A percentile compares a stretch with the other conserved stretches of the same genome.
phyloP scores from a whole-genome alignment of 2,797 vertebrate species.

The Clamator glandarius region DNA sequence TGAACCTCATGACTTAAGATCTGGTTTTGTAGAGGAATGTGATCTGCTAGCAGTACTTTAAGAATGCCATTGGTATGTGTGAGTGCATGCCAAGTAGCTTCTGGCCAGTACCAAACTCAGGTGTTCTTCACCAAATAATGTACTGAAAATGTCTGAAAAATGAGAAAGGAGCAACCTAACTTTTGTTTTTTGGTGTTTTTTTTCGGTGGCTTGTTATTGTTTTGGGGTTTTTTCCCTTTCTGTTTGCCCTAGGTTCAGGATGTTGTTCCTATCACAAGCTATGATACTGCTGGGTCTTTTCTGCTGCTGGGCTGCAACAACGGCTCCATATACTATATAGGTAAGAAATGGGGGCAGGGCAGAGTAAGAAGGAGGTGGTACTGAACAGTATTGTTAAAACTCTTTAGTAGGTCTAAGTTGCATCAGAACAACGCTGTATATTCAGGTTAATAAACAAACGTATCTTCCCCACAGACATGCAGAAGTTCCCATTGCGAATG shows the following conservation, averaged over 20 bases:
- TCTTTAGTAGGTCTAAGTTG: background rate
- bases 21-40: background rate
- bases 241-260: constrained; percentile 88
- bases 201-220: too few species aligned
- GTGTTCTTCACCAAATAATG: background rate
- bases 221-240: background rate
- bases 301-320: constrained; percentile 95
- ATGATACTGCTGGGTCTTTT: constrained; percentile 96
- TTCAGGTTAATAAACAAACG: background rate
- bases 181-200: background rate
- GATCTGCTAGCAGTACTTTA: background rate
- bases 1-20: background rate
- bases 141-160: background rate
- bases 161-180: background rate
- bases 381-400: background rate
- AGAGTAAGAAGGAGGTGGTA: background rate
- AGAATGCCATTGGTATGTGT: accelerated
- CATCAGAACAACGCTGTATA: background rate
- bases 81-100: background rate
- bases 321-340: constrained; percentile 98
- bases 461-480: constrained; percentile 86
- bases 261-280: constrained; percentile 97
- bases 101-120: background rate
- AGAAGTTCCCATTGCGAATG: constrained; percentile 97
- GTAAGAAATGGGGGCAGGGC: constrained; percentile 72